A percentile compares a stretch with the other conserved stretches of the same genome.
Conservation (phyloP, 2,113 vertebrate genomes). For the Megaceryle torquata region DNA sequence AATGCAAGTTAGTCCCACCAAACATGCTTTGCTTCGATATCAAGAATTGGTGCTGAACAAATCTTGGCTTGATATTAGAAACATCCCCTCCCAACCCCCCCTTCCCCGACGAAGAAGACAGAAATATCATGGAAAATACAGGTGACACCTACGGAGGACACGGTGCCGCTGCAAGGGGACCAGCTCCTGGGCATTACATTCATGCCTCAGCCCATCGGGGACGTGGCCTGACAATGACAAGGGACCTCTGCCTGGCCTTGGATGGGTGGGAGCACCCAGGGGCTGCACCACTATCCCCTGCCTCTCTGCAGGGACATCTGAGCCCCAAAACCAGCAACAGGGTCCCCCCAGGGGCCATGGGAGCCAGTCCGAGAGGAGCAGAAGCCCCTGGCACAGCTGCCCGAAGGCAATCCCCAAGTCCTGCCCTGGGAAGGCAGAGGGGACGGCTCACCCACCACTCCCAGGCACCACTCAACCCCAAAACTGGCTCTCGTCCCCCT, state of each 20-base stretch:
- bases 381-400: rapidly evolving
- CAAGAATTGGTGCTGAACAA: constrained; percentile 48
- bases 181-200: not conserved
- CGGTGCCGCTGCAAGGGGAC: not conserved
- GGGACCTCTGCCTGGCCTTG: not conserved
- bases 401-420: not conserved
- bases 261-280: not conserved
- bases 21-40: constrained; percentile 32
- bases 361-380: not conserved
- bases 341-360: not conserved
- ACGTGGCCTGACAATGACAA: rapidly evolving
- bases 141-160: constrained; percentile 1
- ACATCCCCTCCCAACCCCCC: not conserved
- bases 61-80: constrained; percentile 16
- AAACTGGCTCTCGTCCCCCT: not conserved
- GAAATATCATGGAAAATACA: constrained; percentile 39
- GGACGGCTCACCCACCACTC: not conserved
- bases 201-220: not conserved
- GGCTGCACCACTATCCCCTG: not conserved
- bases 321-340: not conserved
- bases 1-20: constrained; percentile 29
- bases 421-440: not conserved
- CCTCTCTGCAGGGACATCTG: not conserved
- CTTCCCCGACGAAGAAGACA: not conserved
- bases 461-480: not conserved